Evolutionary conservation across 1,140 invertebrate genomes (phyloP), one percentile per base, ranked within the genome.

Genomic region (Halotydeus destructor): DNA sequence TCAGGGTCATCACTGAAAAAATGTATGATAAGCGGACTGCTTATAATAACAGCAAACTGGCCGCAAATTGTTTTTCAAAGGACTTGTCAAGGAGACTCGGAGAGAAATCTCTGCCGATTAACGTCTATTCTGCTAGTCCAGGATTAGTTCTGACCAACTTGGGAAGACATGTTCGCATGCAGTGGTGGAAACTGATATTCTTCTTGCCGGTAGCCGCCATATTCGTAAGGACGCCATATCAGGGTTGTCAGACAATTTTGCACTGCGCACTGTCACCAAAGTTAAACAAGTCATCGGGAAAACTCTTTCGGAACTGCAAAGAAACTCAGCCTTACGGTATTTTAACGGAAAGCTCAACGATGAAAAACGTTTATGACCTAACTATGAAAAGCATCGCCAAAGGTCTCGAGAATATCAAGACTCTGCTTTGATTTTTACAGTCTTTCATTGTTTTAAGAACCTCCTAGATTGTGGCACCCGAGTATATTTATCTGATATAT

Each of bases 11-110:
- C 33, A 21, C 28, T 8, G 31, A 44, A 12, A 19, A 25, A 4
- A 36, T 26, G 18, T 52, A 52, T 35, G 14, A 25, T 4, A 27
- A 44, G 14, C 1, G 36, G 1, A 4, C 58, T 27, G 78, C 79
- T 12, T 93, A 89, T 61, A 66, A 66, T 44, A 78, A 85, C 1
- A 82, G 80, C 0, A 93, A 93, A 59, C 76, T 82, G 50, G 79
- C 78, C 1, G 84, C 86, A 52, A 78, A 91, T 45, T 71, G 78
- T 14, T 89, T 89, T 56, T 76, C 78, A 0, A 65, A 69, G 34
- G 83, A 89, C 59, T 55, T 91, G 41, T 76, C 80, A 0, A 67
- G 72, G 48, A 66, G 74, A 45, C 57, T 88, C 11, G 70, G 84
- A 59, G 1, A 16, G 2, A 5, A 31, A 9, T 23, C 27, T 26